Evolutionary conservation across 2,113 vertebrate genomes (phyloP), one percentile per base, ranked within the genome.

Genomic region (Astatoreochromis straeleni): DNA sequence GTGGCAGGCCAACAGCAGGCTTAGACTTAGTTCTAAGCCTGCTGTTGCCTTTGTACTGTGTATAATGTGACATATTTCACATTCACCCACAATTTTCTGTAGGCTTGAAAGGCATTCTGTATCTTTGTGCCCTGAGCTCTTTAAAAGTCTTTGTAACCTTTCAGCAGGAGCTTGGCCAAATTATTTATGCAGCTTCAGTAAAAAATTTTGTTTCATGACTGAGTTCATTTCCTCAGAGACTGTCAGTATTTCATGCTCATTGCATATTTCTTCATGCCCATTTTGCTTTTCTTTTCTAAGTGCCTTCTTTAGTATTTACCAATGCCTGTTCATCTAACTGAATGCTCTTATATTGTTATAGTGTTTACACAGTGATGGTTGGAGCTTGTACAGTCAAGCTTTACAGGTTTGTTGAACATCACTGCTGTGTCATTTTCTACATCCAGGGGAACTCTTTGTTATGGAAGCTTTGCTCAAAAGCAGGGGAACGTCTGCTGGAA

Each of bases 151-250:
- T 10, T 73, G 38, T 6, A 85, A 14, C 8, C 21, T 82, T 13
- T 85, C 80, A 51, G 51, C 51, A 9, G 68, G 85, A 6, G 70
- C 51, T 53, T 88, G 57, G 6, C 68, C 82, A 87, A 83, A 81
- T 21, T 87, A 80, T 60, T 88, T 63, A 5, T 75, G 73, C 10
- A 83, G 57, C 14, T 83, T 88, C 13, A 75, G 9, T 4, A 80
- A 24, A 3, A 53, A 2, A 63, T 58, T 87, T 4, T 17, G 10
- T 38, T 86, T 89, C 14, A 6, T 73, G 68, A 10, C 21, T 45
- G 13, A 73, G 21, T 5, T 83, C 24, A 29, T 80, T 13, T 51
- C 19, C 26, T 80, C 70, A 33, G 70, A 57, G n/a, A 79, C 12
- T 82, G 45, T 60, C 68, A 73, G 14, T 45, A 2, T 73, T 45